Conservation (phyloP, 1,140 invertebrate genomes). For the Lepidurus arcticus region DNA sequence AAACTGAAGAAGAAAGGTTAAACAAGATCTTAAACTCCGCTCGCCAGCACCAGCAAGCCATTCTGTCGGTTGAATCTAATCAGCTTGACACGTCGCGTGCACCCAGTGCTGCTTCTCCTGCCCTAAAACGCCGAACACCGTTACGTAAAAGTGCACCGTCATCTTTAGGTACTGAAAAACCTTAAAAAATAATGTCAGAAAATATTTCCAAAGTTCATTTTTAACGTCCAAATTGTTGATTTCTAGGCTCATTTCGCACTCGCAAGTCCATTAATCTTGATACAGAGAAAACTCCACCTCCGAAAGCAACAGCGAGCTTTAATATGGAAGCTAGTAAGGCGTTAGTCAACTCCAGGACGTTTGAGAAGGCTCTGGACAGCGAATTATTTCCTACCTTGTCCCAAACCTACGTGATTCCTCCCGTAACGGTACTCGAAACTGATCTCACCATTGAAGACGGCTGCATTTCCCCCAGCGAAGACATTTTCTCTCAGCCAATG, state of each 20-base stretch:
- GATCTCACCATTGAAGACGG: slow-evolving; percentile 38
- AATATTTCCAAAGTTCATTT: background rate
- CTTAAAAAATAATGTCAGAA: too few species aligned
- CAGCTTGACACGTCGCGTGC: slow-evolving; percentile 25
- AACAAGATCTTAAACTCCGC: slow-evolving; percentile 79
- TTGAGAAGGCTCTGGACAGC: background rate
- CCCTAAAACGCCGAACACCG: background rate
- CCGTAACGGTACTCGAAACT: slow-evolving; percentile 27
- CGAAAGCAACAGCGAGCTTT: background rate
- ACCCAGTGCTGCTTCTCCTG: slow-evolving; percentile 29
- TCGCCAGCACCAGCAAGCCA: slow-evolving; percentile 69
- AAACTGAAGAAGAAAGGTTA: slow-evolving; percentile 68
- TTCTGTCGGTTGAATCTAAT: slow-evolving; percentile 35
- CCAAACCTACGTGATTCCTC: background rate
- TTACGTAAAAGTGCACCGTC: background rate
- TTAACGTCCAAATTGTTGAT: background rate
- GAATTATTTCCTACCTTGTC: background rate
- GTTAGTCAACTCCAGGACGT: background rate
- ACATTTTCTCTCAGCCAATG: slow-evolving; percentile 37
- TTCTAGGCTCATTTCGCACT: background rate
- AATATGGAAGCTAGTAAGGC: background rate
- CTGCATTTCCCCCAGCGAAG: slow-evolving; percentile 39
- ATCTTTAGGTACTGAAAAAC: background rate
- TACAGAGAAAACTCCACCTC: background rate
- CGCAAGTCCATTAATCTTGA: background rate